A percentile compares a stretch with the other conserved stretches of the same genome.
Conservation (phyloP, 2,888 invertebrate species). For the Drosophila anomelani region DNA sequence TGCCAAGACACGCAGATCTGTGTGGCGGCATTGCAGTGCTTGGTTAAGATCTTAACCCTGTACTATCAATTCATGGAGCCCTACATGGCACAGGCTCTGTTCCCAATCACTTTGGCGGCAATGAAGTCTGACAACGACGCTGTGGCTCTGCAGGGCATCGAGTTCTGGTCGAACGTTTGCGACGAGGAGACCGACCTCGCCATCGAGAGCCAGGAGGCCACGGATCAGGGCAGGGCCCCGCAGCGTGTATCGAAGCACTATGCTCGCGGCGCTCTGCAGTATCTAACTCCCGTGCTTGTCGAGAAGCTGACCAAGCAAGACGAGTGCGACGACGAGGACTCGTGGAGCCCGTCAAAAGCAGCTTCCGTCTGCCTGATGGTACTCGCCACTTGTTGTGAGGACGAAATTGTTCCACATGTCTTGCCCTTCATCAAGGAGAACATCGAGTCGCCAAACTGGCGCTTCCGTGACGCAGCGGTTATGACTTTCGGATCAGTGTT, state of each 20-base stretch:
- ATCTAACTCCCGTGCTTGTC: conserved; percentile 96
- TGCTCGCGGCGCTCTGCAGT: conserved; percentile 98
- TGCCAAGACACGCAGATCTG: conserved; percentile 95
- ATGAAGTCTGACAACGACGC: conserved; percentile 99
- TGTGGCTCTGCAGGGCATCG: conserved; percentile 98
- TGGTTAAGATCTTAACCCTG: conserved; percentile 98
- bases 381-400: conserved; percentile 98
- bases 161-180: conserved; percentile 99
- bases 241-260: conserved; percentile 96
- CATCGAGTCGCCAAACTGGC: conserved; percentile 97
- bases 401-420: conserved; percentile 97
- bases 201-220: conserved; percentile 97
- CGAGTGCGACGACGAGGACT: conserved; percentile 98
- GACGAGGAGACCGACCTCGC: conserved; percentile 99
- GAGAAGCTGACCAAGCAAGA: conserved; percentile 98
- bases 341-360: conserved; percentile 99
- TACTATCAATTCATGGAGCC: conserved; percentile 99
- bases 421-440: conserved; percentile 98
- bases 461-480: conserved; percentile 96
- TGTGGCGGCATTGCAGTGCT: conserved; percentile 98
- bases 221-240: conserved; percentile 97
- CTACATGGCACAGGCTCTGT: conserved; percentile 99
- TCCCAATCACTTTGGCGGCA: conserved; percentile 98
- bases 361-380: conserved; percentile 99
- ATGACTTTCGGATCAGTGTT: conserved; percentile 99